Base-by-base conservation (phyloP, 2,797 vertebrate genomes). In the Syngnathus rostellatus region DNA sequence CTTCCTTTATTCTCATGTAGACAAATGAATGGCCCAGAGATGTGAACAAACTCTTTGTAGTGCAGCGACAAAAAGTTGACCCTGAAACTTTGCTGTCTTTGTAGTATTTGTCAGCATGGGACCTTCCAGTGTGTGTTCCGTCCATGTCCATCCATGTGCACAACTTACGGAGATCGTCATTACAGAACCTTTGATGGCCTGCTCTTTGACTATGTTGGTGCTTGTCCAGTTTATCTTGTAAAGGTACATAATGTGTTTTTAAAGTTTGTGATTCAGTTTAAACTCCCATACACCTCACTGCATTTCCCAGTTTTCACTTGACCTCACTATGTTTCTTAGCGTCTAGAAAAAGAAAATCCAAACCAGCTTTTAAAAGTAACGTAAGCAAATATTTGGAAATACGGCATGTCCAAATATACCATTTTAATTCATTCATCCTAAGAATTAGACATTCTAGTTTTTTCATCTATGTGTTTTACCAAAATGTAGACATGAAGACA, bases 171-270 rank as follows among this genome's bases (percentile, higher is more conserved):
- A 0, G 97, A 98, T 74, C 94, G 97, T 0, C 97, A 99, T 83
- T 99, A 94, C 89, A 88, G 92, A 64, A 98, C 96, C 0, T 98
- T 99, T 31, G 97, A 99, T 8, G 97, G 97, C 1, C 88, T 99
- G 59, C 89, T 93, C 0, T 99, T 92, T 67, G 97, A 98, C 88
- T 98, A 96, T 4, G 82, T 96, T 17, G 95, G 95, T 3, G 86
- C 90, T 0, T 99, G 97, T 81, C 95, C 94, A 81, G 92, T 94
- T 61, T 94, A 96, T 76, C 86, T 99, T 2, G 81, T 96, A 2
- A 98, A 98, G 95, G 97, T 98, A 43, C 8, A 19, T 59, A 5
- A 1, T 2, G 8, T 50, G 2, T 45, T 6, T 37, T 6, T 3
- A 6, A 60, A n/a, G 40, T 12, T 16, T 16, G 21, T 40, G 10